phyloP scores from a whole-genome alignment of 2,113 vertebrate species.

The Ranitomeya imitator region DNA sequence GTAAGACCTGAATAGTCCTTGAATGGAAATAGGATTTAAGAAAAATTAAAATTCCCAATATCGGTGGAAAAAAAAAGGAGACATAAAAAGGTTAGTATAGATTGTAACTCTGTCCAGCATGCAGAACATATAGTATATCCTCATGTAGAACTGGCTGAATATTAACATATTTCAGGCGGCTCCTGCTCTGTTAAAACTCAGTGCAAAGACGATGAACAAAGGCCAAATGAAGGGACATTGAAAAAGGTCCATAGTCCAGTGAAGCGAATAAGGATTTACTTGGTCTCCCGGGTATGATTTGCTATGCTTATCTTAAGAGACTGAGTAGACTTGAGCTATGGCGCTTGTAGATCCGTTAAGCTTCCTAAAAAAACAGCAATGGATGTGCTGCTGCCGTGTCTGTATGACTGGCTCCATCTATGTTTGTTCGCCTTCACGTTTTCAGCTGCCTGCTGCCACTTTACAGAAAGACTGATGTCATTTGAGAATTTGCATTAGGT shows the following conservation, averaged over 20 bases:
- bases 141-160: conserved; percentile 49
- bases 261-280: conserved; percentile 68
- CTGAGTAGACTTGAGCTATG: conserved; percentile 57
- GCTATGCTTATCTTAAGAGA: conserved; percentile 65
- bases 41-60: conserved; percentile 39
- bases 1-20: conserved; percentile 19
- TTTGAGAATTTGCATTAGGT: conserved; percentile 62
- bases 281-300: conserved; percentile 65
- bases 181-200: conserved; percentile 62
- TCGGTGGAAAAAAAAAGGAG: conserved; percentile 11
- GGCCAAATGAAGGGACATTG: conserved; percentile 65
- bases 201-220: conserved; percentile 66
- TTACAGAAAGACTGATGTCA: conserved; percentile 62
- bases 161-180: conserved; percentile 59
- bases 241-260: conserved; percentile 66
- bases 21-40: conserved; percentile 52
- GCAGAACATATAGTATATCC: not conserved
- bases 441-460: conserved; percentile 68
- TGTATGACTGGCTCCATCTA: conserved; percentile 67
- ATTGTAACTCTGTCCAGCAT: conserved; percentile 2
- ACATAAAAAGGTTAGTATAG: conserved; percentile 5
- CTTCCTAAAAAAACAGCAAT: conserved; percentile 63
- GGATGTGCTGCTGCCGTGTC: conserved; percentile 62
- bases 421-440: conserved; percentile 65
- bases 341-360: conserved; percentile 62